These are phyloP conservation scores for Megaceryle alcyon DNA, from an alignment of 2,797 vertebrate species.

Conservation along the genomic window DNA sequence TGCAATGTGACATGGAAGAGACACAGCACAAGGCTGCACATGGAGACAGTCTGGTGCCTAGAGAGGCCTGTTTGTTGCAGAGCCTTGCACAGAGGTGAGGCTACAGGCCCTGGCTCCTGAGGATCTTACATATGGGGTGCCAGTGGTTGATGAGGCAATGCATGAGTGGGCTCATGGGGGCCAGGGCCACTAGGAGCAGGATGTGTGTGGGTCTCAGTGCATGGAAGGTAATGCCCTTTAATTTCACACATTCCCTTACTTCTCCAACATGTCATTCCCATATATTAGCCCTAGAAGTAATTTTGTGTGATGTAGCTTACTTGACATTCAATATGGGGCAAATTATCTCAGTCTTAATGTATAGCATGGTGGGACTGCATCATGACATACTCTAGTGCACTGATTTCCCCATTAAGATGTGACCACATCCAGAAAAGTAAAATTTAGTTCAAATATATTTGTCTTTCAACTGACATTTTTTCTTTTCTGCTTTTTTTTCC, in stretches of 20 bases:
- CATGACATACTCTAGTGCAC: neutral
- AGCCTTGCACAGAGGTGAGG: neutral
- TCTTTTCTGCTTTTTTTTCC: neutral
- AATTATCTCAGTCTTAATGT: neutral
- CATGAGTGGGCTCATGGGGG: neutral
- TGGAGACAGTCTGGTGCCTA: neutral
- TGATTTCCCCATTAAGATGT: neutral
- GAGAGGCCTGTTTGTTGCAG: neutral
- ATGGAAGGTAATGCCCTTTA: neutral
- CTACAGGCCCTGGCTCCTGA: neutral
- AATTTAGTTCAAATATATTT: neutral
- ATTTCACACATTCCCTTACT: neutral
- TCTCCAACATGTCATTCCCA: neutral
- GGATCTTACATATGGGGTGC: neutral
- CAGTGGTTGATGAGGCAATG: neutral
- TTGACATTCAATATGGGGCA: neutral
- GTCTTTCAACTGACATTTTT: neutral
- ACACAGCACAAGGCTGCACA: neutral
- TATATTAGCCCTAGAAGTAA: neutral
- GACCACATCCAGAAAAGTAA: neutral
- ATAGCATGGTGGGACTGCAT: neutral
- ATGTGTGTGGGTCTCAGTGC: neutral
- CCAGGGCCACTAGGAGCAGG: neutral
- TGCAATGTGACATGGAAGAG: neutral
- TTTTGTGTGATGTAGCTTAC: neutral